These are phyloP conservation scores for Drosophila basisetae DNA, from an alignment of 2,888 invertebrate genomes.

Conservation along the genomic window DNA sequence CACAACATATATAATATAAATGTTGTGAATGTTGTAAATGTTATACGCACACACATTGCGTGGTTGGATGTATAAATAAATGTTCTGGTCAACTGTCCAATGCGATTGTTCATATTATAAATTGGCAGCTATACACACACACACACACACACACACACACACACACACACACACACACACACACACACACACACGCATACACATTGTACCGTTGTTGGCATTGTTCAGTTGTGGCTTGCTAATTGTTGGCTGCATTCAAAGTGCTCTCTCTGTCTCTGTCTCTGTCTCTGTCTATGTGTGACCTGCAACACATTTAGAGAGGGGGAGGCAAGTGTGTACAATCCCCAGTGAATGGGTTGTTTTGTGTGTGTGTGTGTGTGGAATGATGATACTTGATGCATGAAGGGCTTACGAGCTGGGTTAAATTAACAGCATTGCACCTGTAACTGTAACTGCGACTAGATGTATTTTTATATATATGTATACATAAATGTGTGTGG, in stretches of 20 bases:
- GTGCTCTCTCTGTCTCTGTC: background rate
- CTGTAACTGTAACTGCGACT: background rate
- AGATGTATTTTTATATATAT: conserved; percentile 2
- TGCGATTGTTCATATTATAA: conserved; percentile 47
- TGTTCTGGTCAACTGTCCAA: conserved; percentile 33
- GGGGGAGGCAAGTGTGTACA: conserved; percentile 1
- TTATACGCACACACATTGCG: background rate
- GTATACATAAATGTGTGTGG: background rate
- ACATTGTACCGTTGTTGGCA: conserved; percentile 20
- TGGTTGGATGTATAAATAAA: conserved; percentile 4
- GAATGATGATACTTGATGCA: conserved; percentile 37
- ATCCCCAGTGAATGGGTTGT: conserved; percentile 5
- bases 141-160: conserved; percentile 46
- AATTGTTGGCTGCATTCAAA: conserved; percentile 52
- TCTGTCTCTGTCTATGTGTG: background rate
- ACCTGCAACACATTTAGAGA: conserved; percentile 27
- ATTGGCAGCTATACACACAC: conserved; percentile 25
- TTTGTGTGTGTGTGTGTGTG: background rate
- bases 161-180: conserved; percentile 15
- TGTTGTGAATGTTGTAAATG: background rate
- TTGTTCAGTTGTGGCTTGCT: conserved; percentile 51
- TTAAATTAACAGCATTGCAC: conserved; percentile 22
- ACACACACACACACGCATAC: conserved; percentile 34
- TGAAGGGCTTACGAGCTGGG: conserved; percentile 25
- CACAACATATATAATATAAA: background rate